Evolutionary conservation across 2,797 vertebrate genomes (phyloP).

Genomic region (Schizopygopsis malacanthus): DNA sequence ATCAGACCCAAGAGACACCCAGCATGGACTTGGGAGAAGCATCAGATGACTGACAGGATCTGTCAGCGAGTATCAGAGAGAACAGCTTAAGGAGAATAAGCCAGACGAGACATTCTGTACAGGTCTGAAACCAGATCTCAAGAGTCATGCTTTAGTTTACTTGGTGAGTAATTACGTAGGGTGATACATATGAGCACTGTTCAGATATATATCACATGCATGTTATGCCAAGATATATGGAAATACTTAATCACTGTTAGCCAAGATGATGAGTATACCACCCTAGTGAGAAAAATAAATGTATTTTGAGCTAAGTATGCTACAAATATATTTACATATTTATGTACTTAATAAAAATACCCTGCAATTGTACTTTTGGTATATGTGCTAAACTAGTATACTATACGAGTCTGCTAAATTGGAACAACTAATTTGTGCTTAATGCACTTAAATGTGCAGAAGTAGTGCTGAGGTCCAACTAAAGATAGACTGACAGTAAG

Average conservation of each 20-base stretch:
- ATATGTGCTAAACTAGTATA: too few relatives aligned
- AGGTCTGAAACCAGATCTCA: neutral
- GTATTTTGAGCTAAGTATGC: neutral
- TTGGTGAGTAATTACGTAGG: neutral
- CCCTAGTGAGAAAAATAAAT: neutral
- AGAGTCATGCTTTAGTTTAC: neutral
- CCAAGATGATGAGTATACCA: neutral
- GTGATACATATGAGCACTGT: neutral
- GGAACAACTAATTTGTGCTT: too few relatives aligned
- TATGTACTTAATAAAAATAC: too few relatives aligned
- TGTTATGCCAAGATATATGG: neutral
- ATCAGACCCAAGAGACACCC: conserved; percentile 1
- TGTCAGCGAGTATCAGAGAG: conserved; percentile 16
- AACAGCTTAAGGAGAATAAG: conserved; percentile 9
- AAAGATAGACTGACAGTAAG: too few relatives aligned
- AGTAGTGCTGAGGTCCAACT: too few relatives aligned
- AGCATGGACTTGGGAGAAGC: conserved; percentile 8
- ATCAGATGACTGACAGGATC: conserved; percentile 16
- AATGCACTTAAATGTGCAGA: too few relatives aligned
- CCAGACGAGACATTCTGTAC: conserved; percentile 2
- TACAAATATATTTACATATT: too few relatives aligned
- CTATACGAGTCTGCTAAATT: too few relatives aligned
- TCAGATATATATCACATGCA: neutral
- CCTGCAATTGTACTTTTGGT: too few relatives aligned
- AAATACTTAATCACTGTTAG: neutral